Conservation (phyloP, 1,140 invertebrate species). For the Drosophila rufa region DNA sequence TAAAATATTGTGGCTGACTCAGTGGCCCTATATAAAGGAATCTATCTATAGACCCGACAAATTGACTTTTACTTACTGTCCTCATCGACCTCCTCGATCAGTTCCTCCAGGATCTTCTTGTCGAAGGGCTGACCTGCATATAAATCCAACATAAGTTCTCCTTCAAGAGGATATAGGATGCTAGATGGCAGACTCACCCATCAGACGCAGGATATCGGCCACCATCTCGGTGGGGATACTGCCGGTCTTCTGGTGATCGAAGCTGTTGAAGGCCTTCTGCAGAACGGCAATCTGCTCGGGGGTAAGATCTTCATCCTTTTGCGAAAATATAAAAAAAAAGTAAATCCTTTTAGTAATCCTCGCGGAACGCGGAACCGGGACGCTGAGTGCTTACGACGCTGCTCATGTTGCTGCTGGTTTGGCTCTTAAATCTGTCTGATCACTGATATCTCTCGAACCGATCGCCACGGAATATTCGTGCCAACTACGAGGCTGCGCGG, state of each 20-base stretch:
- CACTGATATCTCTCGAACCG: constrained; percentile 66
- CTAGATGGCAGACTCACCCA: constrained; percentile 87
- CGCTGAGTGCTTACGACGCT: constrained; percentile 52
- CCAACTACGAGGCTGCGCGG: constrained; percentile 68
- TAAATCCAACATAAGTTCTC: neutral
- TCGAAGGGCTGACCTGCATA: constrained; percentile 93
- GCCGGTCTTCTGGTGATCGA: constrained; percentile 96
- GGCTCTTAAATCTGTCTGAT: constrained; percentile 36
- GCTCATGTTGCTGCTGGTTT: constrained; percentile 71
- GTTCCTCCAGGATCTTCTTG: constrained; percentile 96
- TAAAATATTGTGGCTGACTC: constrained; percentile 2
- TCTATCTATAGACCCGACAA: neutral
- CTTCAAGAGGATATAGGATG: neutral
- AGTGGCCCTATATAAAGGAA: neutral
- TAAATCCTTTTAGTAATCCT: constrained; percentile 13
- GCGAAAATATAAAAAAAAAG: constrained; percentile 23
- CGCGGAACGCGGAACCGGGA: neutral
- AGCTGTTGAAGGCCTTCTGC: constrained; percentile 98
- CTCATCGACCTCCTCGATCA: constrained; percentile 98
- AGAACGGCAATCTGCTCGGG: constrained; percentile 91
- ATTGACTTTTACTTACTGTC: constrained; percentile 91
- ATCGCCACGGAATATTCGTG: constrained; percentile 72
- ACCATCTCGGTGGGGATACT: constrained; percentile 98
- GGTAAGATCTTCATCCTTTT: constrained; percentile 88
- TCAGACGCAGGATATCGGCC: constrained; percentile 95